A percentile compares a stretch with the other conserved stretches of the same genome.
phyloP scores from a whole-genome alignment of 2,797 vertebrate genomes.

The Antrozous pallidus region DNA sequence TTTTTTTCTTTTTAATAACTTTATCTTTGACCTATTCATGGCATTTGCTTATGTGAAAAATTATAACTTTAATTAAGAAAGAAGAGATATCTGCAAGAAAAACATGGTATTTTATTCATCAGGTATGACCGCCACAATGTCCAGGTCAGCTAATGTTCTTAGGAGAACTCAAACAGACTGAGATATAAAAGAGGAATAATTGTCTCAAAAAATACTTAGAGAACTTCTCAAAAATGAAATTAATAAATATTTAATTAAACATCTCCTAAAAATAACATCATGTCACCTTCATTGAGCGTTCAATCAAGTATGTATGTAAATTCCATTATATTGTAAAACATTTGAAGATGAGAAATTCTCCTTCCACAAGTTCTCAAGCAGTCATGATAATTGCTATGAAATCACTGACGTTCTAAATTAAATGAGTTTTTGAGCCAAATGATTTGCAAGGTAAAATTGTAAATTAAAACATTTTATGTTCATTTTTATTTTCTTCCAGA shows the following conservation, averaged over 20 bases:
- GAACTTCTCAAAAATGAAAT: conserved; percentile 49
- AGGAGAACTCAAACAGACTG: not conserved
- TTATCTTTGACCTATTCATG: conserved; percentile 22
- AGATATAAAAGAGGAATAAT: not conserved
- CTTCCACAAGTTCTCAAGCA: conserved; percentile 29
- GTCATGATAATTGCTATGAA: conserved; percentile 13
- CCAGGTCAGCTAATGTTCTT: not conserved
- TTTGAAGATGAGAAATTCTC: conserved; percentile 44
- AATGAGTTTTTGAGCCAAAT: conserved; percentile 38
- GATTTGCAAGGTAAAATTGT: conserved; percentile 54
- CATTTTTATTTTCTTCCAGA: conserved; percentile 40
- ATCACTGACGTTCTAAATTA: conserved; percentile 48
- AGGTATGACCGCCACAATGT: not conserved
- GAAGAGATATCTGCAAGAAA: not conserved
- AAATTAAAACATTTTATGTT: conserved; percentile 38
- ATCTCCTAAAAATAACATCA: conserved; percentile 42
- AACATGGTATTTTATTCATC: not conserved
- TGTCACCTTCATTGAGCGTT: conserved; percentile 51
- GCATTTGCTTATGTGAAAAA: conserved; percentile 43
- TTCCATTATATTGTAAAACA: conserved; percentile 55
- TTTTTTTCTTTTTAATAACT: not conserved
- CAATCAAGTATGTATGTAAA: conserved; percentile 49
- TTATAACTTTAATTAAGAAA: conserved; percentile 15
- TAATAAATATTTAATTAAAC: conserved; percentile 54
- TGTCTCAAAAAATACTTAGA: conserved; percentile 37